These are phyloP conservation scores for Palythoa grandiflora DNA, from an alignment of 92 coral and sea anemone genomes.

Conservation along the genomic window DNA sequence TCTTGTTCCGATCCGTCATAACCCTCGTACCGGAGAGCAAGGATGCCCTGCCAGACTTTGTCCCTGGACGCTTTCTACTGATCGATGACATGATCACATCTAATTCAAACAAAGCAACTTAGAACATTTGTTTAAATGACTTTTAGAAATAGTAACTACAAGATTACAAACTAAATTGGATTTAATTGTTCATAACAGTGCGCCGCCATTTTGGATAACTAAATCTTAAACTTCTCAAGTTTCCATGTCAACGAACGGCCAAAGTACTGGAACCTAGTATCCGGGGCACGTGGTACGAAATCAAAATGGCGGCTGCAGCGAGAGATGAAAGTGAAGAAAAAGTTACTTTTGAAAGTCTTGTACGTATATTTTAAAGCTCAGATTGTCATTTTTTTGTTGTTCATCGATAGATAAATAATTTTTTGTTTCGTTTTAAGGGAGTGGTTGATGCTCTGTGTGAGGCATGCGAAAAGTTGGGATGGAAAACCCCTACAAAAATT, in stretches of 20 bases:
- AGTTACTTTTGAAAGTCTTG: conserved; percentile 84
- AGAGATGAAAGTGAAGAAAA: conserved; percentile 52
- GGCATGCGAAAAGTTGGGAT: conserved; percentile 90
- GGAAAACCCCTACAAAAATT: conserved; percentile 92
- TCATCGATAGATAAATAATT: too few species aligned
- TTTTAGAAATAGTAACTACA: background rate
- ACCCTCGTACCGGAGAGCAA: conserved; percentile 50
- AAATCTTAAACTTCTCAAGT: conserved; percentile 34
- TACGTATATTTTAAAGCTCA: conserved; percentile 30
- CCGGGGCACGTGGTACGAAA: conserved; percentile 45
- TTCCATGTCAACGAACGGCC: conserved; percentile 72
- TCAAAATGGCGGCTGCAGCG: conserved; percentile 76
- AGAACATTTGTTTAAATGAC: background rate
- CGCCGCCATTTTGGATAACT: conserved; percentile 68
- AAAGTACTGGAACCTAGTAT: conserved; percentile 31
- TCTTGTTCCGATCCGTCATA: conserved; percentile 66
- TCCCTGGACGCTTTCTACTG: conserved; percentile 30
- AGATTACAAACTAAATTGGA: background rate
- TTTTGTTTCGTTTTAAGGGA: conserved; percentile 67
- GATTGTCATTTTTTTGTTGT: background rate
- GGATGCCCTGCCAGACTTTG: background rate
- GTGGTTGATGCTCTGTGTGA: conserved; percentile 92
- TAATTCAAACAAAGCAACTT: background rate
- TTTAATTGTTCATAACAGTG: conserved; percentile 4
- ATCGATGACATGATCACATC: background rate